Conservation (phyloP, 92 coral and sea anemone species). For the Umimayanthus kanabou region DNA sequence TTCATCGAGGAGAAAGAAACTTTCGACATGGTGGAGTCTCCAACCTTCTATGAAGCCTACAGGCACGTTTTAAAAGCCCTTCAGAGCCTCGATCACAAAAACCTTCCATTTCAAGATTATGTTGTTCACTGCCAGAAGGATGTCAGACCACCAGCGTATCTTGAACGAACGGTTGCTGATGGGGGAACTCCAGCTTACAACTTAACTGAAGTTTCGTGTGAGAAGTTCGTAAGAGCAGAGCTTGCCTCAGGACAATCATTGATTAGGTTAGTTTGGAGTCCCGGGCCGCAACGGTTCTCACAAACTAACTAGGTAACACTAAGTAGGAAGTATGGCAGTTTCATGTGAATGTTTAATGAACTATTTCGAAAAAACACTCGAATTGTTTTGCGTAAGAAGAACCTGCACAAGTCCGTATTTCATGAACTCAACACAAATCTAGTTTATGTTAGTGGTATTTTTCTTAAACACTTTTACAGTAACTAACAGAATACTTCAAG, state of each 20-base stretch:
- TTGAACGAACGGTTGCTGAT: background rate
- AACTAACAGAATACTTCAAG: too few relatives aligned
- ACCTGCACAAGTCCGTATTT: too few relatives aligned
- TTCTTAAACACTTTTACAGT: too few relatives aligned
- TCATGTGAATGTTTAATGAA: too few relatives aligned
- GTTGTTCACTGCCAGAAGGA: slow-evolving; percentile 69
- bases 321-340: too few relatives aligned
- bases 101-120: slow-evolving; percentile 77
- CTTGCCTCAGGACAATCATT: background rate
- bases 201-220: slow-evolving; percentile 11
- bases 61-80: slow-evolving; percentile 76
- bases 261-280: background rate
- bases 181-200: slow-evolving; percentile 35
- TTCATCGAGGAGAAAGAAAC: slow-evolving; percentile 40
- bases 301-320: background rate
- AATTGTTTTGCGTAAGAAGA: too few relatives aligned
- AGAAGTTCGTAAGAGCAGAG: background rate
- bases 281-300: background rate
- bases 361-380: too few relatives aligned
- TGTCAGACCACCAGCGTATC: slow-evolving; percentile 63
- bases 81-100: slow-evolving; percentile 53
- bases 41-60: slow-evolving; percentile 84
- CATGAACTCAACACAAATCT: too few relatives aligned
- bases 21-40: slow-evolving; percentile 84
- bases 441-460: too few relatives aligned